Evolutionary conservation across 2,797 vertebrate species (phyloP).

Genomic region (Tenualosa thibaudeaui): DNA sequence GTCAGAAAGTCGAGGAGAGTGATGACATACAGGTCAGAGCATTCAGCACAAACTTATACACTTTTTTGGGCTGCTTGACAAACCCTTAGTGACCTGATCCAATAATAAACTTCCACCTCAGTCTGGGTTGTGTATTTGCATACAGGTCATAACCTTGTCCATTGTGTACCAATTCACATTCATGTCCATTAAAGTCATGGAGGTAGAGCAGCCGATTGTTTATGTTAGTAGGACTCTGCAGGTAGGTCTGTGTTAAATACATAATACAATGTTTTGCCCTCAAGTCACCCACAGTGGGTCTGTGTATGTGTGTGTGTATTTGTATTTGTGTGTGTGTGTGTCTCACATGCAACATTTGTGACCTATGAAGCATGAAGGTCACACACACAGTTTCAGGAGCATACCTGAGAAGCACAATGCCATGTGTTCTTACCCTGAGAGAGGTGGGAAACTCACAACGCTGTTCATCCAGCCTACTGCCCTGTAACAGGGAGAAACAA

Average conservation of each 20-base stretch:
- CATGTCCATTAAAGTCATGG: not conserved
- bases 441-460: constrained; percentile 79
- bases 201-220: not conserved
- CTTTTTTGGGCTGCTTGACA: not conserved
- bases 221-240: not conserved
- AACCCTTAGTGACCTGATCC: not conserved
- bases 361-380: not conserved
- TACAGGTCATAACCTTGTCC: not conserved
- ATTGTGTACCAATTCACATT: not conserved
- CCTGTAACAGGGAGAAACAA: constrained; percentile 60
- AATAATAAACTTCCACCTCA: not conserved
- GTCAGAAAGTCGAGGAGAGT: constrained; percentile 10
- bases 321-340: constrained; percentile 7
- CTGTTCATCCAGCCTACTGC: constrained; percentile 81
- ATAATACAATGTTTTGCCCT: not conserved
- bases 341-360: not conserved
- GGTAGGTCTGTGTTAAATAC: not conserved
- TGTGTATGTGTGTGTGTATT: not conserved
- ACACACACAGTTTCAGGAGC: not conserved
- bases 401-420: constrained; percentile 53
- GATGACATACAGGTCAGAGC: not conserved
- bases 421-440: constrained; percentile 66
- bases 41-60: not conserved
- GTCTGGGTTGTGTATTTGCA: not conserved
- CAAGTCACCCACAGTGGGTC: not conserved